phyloP scores from a whole-genome alignment of 1,140 invertebrate species.

The Hylaeus anthracinus region DNA sequence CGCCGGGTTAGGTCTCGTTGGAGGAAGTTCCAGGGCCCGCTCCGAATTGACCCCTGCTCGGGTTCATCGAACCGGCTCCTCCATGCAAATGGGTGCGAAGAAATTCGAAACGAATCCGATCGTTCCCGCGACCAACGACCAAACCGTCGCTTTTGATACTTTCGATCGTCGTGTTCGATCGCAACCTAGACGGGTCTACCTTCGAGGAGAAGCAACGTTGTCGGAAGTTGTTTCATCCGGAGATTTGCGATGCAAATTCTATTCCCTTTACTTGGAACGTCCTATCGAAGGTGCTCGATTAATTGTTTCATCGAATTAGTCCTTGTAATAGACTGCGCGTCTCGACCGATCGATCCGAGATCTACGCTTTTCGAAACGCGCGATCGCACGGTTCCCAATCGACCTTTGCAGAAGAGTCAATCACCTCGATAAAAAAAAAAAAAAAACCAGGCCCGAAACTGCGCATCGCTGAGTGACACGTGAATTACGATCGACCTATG shows the following conservation, averaged over 20 bases:
- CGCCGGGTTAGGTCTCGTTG: conserved; percentile 57
- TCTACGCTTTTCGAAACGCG: background rate
- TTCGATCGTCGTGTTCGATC: background rate
- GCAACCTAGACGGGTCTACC: too few species aligned
- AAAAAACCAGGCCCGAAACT: conserved; percentile 12
- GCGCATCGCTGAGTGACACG: conserved; percentile 15
- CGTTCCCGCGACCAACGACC: conserved; percentile 11
- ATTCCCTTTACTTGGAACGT: too few species aligned
- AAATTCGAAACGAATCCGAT: conserved; percentile 11
- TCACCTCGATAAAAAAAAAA: conserved; percentile 20
- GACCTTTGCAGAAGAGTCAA: conserved; percentile 1
- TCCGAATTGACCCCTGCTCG: conserved; percentile 56
- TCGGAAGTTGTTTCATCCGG: too few species aligned
- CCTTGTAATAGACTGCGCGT: too few species aligned
- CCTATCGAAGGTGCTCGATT: too few species aligned
- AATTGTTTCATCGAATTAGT: too few species aligned
- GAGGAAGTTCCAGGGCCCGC: conserved; percentile 55
- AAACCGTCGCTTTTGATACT: background rate
- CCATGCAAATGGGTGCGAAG: conserved; percentile 38
- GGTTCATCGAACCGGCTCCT: conserved; percentile 57
- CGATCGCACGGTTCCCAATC: conserved; percentile 1
- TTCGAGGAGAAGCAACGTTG: background rate
- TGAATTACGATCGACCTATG: conserved; percentile 10
- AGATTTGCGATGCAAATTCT: too few species aligned
- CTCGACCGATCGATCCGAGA: too few species aligned